These are phyloP conservation scores for Helicoverpa assulta DNA, from an alignment of 2,888 invertebrate genomes.

Conservation along the genomic window DNA sequence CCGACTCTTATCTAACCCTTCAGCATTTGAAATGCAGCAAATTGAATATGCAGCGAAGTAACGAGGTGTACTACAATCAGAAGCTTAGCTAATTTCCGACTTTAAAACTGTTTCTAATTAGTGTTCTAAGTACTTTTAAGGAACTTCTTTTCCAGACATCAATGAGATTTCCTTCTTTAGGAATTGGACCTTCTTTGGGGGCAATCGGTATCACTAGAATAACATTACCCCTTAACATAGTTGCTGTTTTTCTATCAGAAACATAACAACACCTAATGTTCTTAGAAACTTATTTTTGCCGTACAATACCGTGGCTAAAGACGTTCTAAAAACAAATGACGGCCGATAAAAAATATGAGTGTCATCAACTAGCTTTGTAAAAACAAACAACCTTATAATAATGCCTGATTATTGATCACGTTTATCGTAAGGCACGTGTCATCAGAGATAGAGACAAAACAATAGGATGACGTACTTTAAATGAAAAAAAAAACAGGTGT, in stretches of 20 bases:
- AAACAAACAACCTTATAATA: conserved; percentile 27
- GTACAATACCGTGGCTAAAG: conserved; percentile 22
- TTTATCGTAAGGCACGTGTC: conserved; percentile 23
- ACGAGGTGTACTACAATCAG: conserved; percentile 8
- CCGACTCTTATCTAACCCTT: conserved; percentile 33
- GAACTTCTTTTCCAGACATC: too few relatives aligned
- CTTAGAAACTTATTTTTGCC: conserved; percentile 9
- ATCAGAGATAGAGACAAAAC: conserved; percentile 4
- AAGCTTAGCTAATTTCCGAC: background rate
- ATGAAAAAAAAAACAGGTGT: background rate
- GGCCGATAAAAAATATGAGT: conserved; percentile 23
- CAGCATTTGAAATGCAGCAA: conserved; percentile 35
- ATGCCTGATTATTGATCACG: conserved; percentile 29
- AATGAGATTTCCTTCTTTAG: too few relatives aligned
- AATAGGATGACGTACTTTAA: conserved; percentile 11
- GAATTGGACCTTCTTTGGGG: too few relatives aligned
- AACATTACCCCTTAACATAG: too few relatives aligned
- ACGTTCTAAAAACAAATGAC: conserved; percentile 2
- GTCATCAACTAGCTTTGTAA: conserved; percentile 32
- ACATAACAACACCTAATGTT: background rate
- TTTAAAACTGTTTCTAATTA: too few relatives aligned
- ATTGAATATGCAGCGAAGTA: conserved; percentile 20
- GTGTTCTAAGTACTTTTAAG: too few relatives aligned
- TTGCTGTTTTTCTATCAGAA: background rate
- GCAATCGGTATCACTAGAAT: too few relatives aligned